phyloP scores from a whole-genome alignment of 2,113 vertebrate genomes.

The Lampris megalopsis region DNA sequence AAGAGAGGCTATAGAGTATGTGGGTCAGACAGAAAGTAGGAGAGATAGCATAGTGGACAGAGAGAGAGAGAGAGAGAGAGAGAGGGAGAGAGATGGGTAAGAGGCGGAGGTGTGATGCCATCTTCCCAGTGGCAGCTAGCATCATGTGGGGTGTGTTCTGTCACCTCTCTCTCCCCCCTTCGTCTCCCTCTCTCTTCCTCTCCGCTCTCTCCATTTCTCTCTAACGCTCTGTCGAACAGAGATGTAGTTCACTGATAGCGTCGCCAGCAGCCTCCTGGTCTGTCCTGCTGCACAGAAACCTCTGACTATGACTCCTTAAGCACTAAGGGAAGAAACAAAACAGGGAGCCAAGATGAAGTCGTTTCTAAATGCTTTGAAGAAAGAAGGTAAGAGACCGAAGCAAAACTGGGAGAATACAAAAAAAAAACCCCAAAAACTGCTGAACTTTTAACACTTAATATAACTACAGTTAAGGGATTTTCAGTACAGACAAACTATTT shows the following conservation, averaged over 20 bases:
- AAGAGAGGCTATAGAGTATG: not conserved
- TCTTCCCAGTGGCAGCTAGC: conserved; percentile 81
- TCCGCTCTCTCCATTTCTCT: not conserved
- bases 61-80: not conserved
- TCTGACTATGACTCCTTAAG: conserved; percentile 64
- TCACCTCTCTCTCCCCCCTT: conserved; percentile 70
- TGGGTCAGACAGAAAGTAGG: not conserved
- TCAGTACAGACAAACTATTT: no score
- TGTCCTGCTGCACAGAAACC: conserved; percentile 9
- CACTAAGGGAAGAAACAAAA: conserved; percentile 16
- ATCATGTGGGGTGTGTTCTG: conserved; percentile 87
- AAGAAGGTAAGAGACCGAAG: conserved; percentile 87
- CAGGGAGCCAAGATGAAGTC: conserved; percentile 85
- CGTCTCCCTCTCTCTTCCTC: conserved; percentile 31
- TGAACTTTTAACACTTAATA: no score
- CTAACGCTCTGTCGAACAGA: conserved; percentile 7
- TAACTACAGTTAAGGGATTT: no score
- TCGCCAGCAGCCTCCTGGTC: not conserved
- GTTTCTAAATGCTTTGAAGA: conserved; percentile 94
- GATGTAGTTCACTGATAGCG: conserved; percentile 14
- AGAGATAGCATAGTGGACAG: not conserved
- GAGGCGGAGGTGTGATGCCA: conserved; percentile 54
- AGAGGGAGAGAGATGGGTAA: not conserved
- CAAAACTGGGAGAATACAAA: not conserved
- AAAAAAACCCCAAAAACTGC: no score